phyloP scores from a whole-genome alignment of 2,113 vertebrate species.

The Heterochromis multidens region DNA sequence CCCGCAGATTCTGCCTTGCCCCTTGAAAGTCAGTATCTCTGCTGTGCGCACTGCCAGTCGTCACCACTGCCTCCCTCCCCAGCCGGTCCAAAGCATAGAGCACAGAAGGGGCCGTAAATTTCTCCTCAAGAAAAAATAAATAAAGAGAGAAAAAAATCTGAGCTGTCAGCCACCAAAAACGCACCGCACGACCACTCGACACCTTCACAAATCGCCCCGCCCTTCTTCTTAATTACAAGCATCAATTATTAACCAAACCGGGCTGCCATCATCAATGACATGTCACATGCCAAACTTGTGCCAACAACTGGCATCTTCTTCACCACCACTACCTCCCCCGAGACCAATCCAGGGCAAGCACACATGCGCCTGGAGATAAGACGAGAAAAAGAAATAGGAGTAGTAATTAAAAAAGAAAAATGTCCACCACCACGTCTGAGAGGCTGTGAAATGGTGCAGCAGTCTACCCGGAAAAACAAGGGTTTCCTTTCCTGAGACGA shows the following conservation, averaged over 20 bases:
- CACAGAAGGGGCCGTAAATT: constrained; percentile 43
- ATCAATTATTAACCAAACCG: constrained; percentile 32
- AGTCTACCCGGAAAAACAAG: constrained; percentile 41
- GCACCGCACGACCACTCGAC: neutral
- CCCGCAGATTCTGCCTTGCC: constrained; percentile 65
- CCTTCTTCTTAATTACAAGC: constrained; percentile 48
- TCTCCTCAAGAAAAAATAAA: neutral
- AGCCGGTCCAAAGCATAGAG: constrained; percentile 43
- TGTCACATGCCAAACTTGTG: constrained; percentile 53
- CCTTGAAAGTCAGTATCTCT: constrained; percentile 59
- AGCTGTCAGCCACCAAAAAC: constrained; percentile 20
- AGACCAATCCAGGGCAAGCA: neutral
- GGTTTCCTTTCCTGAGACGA: constrained; percentile 44
- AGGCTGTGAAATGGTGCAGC: constrained; percentile 24
- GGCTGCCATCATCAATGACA: constrained; percentile 30
- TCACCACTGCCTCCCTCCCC: constrained; percentile 64
- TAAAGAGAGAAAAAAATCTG: neutral
- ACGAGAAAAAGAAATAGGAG: neutral
- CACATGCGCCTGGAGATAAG: constrained; percentile 9
- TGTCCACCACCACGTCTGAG: constrained; percentile 8
- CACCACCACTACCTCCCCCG: neutral
- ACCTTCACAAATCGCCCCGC: constrained; percentile 10
- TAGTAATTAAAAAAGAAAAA: neutral
- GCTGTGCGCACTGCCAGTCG: constrained; percentile 68
- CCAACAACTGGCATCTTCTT: constrained; percentile 37